A percentile compares a stretch with the other conserved stretches of the same genome.
Evolutionary conservation across 2,888 invertebrate species (phyloP).

Genomic region (Kuschelorhynchus macadamiae): DNA sequence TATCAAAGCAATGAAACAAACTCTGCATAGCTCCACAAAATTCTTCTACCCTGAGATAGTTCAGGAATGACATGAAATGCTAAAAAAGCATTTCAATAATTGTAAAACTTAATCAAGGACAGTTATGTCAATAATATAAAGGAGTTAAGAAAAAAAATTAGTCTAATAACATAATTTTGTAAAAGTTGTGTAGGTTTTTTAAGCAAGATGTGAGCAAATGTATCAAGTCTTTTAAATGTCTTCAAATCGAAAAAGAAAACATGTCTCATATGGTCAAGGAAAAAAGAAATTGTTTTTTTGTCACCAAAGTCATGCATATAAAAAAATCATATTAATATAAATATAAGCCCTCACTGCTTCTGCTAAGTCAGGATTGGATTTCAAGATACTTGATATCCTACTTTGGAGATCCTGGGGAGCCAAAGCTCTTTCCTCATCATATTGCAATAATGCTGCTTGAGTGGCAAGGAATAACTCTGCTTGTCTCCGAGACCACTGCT

Average conservation of each 20-base stretch:
- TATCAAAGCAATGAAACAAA: conserved; percentile 86
- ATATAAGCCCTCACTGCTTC: conserved; percentile 79
- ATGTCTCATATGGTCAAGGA: too few relatives aligned
- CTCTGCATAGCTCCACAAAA: conserved; percentile 87
- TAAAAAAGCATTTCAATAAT: conserved; percentile 65
- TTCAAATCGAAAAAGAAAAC: too few relatives aligned
- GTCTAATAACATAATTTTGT: too few relatives aligned
- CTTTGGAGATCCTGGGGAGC: conserved; percentile 83
- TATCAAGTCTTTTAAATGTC: too few relatives aligned
- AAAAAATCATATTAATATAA: too few relatives aligned
- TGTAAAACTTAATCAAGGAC: background rate
- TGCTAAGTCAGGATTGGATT: conserved; percentile 83
- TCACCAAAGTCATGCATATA: too few relatives aligned
- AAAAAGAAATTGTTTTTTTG: too few relatives aligned
- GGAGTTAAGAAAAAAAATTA: too few relatives aligned
- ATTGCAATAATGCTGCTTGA: conserved; percentile 86
- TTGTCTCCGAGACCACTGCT: conserved; percentile 88
- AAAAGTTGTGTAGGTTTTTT: too few relatives aligned
- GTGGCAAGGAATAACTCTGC: conserved; percentile 91
- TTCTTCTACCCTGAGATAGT: conserved; percentile 89
- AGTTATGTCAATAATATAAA: too few relatives aligned
- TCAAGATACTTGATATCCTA: conserved; percentile 79
- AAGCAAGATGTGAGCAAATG: too few relatives aligned
- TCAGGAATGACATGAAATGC: conserved; percentile 93
- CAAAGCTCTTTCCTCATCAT: conserved; percentile 85